Evolutionary conservation across 64 coral and sea anemone species (phyloP).

Genomic region (Montipora efflorescens): DNA sequence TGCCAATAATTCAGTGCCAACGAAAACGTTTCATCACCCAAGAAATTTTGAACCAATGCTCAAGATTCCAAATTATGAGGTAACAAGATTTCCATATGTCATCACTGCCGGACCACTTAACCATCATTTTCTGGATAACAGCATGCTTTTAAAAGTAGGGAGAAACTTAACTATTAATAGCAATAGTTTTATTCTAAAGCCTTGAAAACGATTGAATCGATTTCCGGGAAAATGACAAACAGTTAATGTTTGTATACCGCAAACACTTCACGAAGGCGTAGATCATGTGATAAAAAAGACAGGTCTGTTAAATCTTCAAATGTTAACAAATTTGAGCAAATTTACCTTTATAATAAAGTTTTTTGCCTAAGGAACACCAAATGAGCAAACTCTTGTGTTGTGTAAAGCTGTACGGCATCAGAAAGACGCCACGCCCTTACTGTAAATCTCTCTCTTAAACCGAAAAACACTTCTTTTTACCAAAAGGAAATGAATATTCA

Average conservation of each 20-base stretch:
- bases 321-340: not conserved
- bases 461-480: not conserved
- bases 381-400: not conserved
- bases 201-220: constrained; percentile 5
- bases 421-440: not conserved
- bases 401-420: not conserved
- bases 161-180: not conserved
- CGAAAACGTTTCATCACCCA: too few relatives aligned
- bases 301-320: not conserved
- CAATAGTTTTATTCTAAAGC: not conserved
- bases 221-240: constrained; percentile 16
- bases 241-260: not conserved
- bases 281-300: not conserved
- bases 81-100: not conserved
- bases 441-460: not conserved
- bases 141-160: not conserved
- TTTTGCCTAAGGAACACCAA: not conserved
- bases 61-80: not conserved
- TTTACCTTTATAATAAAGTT: not conserved
- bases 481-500: not conserved
- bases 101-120: not conserved
- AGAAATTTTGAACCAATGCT: not conserved
- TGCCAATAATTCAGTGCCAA: not conserved
- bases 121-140: not conserved
- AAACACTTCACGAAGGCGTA: not conserved